Evolutionary conservation across 92 coral and sea anemone genomes (phyloP).

Genomic region (Bergia puertoricense): DNA sequence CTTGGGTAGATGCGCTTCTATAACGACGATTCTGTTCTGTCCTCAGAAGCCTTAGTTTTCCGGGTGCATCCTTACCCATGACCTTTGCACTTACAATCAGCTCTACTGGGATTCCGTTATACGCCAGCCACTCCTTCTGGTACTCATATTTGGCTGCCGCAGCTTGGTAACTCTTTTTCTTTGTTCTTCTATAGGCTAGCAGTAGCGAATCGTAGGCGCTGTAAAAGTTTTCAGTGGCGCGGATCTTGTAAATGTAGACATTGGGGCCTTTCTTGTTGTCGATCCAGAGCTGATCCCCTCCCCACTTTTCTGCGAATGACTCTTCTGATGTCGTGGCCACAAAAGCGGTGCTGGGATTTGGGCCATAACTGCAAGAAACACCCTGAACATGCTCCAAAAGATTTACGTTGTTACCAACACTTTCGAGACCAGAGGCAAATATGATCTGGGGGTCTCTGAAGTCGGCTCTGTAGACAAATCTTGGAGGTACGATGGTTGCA

Average conservation of each 20-base stretch:
- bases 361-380: conserved; percentile 24
- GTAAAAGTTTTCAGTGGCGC: conserved; percentile 30
- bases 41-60: background rate
- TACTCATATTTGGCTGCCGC: conserved; percentile 21
- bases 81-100: conserved; percentile 20
- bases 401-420: background rate
- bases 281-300: conserved; percentile 28
- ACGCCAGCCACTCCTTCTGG: conserved; percentile 40
- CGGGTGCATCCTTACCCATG: background rate
- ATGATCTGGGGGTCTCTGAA: conserved; percentile 15
- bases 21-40: background rate
- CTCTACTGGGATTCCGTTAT: background rate
- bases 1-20: background rate
- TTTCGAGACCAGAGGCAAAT: background rate
- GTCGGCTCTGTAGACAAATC: conserved; percentile 23
- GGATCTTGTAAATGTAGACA: conserved; percentile 35
- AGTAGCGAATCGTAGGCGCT: conserved; percentile 36
- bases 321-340: conserved; percentile 36
- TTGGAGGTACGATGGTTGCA: background rate
- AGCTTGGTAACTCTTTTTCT: background rate
- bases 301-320: conserved; percentile 30
- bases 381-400: conserved; percentile 29
- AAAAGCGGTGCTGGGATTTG: conserved; percentile 33
- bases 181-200: background rate
- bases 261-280: conserved; percentile 21